These are phyloP conservation scores for Kradibia gibbosae DNA, from an alignment of 1,140 invertebrate species.

Conservation along the genomic window DNA sequence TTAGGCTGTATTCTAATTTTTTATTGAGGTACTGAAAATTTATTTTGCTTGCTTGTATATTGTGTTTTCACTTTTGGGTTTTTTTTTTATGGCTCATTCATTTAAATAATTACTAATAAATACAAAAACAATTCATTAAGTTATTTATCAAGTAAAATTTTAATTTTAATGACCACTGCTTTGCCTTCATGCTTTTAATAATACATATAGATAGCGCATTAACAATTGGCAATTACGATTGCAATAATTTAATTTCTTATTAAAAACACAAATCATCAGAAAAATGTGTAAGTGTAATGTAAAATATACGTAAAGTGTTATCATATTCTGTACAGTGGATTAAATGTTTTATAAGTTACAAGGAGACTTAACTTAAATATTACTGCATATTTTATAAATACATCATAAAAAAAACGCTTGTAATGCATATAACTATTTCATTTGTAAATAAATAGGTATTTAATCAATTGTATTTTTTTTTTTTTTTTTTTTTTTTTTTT, in stretches of 20 bases:
- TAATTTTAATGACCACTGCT: conserved; percentile 20
- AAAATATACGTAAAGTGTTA: neutral
- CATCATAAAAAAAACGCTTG: neutral
- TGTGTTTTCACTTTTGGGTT: conserved; percentile 54
- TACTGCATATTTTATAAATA: neutral
- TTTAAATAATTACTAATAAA: conserved; percentile 30
- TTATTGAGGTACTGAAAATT: conserved; percentile 64
- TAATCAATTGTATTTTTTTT: no score
- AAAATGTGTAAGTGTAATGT: conserved; percentile 3
- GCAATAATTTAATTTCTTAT: conserved; percentile 38
- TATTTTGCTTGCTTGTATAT: conserved; percentile 56
- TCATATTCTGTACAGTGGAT: neutral
- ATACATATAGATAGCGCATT: conserved; percentile 18
- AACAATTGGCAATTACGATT: conserved; percentile 37
- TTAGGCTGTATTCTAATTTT: conserved; percentile 61
- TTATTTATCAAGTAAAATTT: neutral
- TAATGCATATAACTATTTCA: neutral
- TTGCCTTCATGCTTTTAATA: conserved; percentile 43
- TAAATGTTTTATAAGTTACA: neutral
- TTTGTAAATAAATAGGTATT: no score
- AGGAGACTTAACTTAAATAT: neutral
- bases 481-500: no score
- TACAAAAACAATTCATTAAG: neutral
- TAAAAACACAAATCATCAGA: neutral
- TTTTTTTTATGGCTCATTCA: conserved; percentile 33